phyloP scores from a whole-genome alignment of 2,797 vertebrate genomes.

The Melopsittacus undulatus region DNA sequence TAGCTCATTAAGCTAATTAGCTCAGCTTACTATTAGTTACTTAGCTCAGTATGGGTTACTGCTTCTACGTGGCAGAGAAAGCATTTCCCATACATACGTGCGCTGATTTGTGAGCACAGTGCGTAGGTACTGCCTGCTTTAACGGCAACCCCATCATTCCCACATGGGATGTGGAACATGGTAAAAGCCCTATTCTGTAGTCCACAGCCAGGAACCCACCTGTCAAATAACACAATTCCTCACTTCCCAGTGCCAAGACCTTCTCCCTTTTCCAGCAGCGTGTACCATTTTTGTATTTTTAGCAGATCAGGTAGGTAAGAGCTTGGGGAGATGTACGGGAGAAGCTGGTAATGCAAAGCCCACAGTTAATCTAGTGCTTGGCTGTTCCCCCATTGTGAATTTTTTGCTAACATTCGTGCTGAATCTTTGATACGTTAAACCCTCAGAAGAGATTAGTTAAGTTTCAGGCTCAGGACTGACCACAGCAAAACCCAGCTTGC shows the following conservation, averaged over 20 bases:
- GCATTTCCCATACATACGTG: neutral
- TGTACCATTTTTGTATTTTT: fast-evolving
- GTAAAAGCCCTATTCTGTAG: neutral
- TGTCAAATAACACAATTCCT: neutral
- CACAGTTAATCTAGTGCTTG: neutral
- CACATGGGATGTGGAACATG: neutral
- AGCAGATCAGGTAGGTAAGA: fast-evolving
- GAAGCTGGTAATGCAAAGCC: neutral
- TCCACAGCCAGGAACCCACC: neutral
- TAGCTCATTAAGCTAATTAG: constrained; percentile 60
- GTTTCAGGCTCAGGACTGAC: neutral
- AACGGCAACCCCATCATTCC: neutral
- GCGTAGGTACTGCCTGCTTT: neutral
- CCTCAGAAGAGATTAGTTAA: neutral
- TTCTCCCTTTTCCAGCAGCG: neutral
- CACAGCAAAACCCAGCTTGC: fast-evolving
- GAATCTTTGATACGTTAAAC: neutral
- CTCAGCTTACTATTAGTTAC: neutral
- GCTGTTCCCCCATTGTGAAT: neutral
- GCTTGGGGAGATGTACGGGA: neutral
- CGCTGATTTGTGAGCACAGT: fast-evolving
- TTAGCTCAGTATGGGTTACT: neutral
- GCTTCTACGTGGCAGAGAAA: neutral
- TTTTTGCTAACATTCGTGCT: neutral
- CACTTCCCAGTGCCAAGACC: neutral